phyloP scores from a whole-genome alignment of 2,888 invertebrate genomes.

The Acholoe squamosa region DNA sequence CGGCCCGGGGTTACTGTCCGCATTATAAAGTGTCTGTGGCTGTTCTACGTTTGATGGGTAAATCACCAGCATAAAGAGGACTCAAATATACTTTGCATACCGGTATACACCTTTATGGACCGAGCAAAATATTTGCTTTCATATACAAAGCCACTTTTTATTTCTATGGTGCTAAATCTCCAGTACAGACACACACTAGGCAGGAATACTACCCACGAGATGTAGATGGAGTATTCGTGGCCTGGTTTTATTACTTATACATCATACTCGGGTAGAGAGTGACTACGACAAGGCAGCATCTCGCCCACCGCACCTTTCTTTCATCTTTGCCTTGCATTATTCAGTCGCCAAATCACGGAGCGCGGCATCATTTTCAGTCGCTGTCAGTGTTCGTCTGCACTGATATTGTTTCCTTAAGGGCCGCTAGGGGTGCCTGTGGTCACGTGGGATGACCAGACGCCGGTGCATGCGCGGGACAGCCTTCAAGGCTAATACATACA shows the following conservation, averaged over 20 bases:
- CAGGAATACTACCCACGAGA: slow-evolving; percentile 5
- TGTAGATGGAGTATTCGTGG: neutral
- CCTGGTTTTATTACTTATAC: slow-evolving; percentile 47
- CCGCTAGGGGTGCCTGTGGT: slow-evolving; percentile 6
- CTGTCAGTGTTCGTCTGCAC: slow-evolving; percentile 7
- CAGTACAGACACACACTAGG: neutral
- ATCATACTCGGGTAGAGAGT: slow-evolving; percentile 51
- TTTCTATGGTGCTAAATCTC: neutral
- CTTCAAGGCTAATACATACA: slow-evolving; percentile 27
- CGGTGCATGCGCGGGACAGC: slow-evolving; percentile 6
- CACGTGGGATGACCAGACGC: neutral
- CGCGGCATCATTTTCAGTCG: slow-evolving; percentile 39
- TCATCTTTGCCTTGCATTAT: slow-evolving; percentile 24
- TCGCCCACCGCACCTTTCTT: slow-evolving; percentile 31
- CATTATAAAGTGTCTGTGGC: neutral
- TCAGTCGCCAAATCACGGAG: slow-evolving; percentile 44
- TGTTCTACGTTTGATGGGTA: neutral
- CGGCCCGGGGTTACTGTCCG: neutral
- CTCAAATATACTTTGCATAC: neutral
- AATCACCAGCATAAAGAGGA: neutral
- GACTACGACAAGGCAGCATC: slow-evolving; percentile 36
- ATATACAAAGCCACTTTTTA: neutral
- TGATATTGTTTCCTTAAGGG: slow-evolving; percentile 29
- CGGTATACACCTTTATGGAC: neutral
- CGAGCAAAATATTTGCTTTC: neutral